Percentiles rank a stretch among this genome's conserved stretches.
phyloP scores from a whole-genome alignment of 2,888 invertebrate genomes.

The Lasioglossum zephyrum region DNA sequence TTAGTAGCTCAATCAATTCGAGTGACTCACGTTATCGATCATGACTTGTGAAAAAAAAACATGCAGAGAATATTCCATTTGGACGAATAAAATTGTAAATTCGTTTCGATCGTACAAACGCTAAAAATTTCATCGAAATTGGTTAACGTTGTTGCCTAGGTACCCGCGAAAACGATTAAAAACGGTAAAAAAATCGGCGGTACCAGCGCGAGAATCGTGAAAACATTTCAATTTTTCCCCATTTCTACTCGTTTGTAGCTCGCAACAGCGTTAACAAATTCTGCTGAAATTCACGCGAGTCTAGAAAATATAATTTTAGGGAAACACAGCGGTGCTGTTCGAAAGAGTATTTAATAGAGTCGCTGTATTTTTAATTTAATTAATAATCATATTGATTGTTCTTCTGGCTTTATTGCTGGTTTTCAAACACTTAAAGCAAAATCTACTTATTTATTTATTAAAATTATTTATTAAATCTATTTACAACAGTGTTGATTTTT shows the following conservation, averaged over 20 bases:
- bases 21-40: background rate
- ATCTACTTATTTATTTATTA: no score
- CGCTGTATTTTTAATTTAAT: background rate
- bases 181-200: background rate
- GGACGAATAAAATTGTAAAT: background rate
- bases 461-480: no score
- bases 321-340: no score
- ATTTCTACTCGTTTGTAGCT: background rate
- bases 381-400: no score
- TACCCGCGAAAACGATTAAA: background rate
- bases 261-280: background rate
- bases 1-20: background rate
- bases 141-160: background rate
- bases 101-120: background rate
- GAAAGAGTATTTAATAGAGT: no score
- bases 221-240: background rate
- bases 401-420: no score
- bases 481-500: no score
- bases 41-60: no score
- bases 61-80: background rate
- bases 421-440: no score
- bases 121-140: no score
- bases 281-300: background rate
- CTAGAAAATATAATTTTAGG: background rate
- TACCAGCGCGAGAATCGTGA: background rate